These are phyloP conservation scores for Saccostrea echinata DNA, from an alignment of 1,140 invertebrate species.

Conservation along the genomic window DNA sequence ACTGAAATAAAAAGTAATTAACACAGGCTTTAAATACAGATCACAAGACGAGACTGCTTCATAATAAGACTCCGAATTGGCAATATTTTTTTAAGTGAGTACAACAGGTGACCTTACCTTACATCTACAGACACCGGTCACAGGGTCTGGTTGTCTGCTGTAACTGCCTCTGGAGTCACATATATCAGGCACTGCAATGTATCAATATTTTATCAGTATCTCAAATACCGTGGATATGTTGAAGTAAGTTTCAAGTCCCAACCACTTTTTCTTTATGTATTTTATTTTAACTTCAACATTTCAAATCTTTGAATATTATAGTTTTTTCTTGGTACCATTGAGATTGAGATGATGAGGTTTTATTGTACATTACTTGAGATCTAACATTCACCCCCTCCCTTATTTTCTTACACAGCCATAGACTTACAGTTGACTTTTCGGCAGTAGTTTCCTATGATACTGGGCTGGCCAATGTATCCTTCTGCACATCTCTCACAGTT, in stretches of 20 bases:
- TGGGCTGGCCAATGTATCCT: slow-evolving; percentile 74
- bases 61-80: too few relatives aligned
- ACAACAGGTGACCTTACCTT: slow-evolving; percentile 80
- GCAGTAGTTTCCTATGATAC: slow-evolving; percentile 75
- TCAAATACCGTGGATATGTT: not conserved
- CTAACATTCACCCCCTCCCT: not conserved
- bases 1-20: slow-evolving; percentile 58
- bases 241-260: not conserved
- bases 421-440: slow-evolving; percentile 20
- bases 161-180: slow-evolving; percentile 67
- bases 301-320: too few relatives aligned
- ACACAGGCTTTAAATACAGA: too few relatives aligned
- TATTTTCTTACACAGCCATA: not conserved
- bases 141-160: slow-evolving; percentile 49
- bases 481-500: slow-evolving; percentile 84
- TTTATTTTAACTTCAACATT: too few relatives aligned
- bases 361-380: not conserved
- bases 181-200: slow-evolving; percentile 48
- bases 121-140: slow-evolving; percentile 62
- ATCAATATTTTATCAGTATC: not conserved
- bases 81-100: too few relatives aligned
- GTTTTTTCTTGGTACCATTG: too few relatives aligned
- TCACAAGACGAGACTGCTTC: too few relatives aligned
- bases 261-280: too few relatives aligned
- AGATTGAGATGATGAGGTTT: too few relatives aligned